Evolutionary conservation across 2,113 vertebrate species (phyloP).

Genomic region (Pachyramphus minor): DNA sequence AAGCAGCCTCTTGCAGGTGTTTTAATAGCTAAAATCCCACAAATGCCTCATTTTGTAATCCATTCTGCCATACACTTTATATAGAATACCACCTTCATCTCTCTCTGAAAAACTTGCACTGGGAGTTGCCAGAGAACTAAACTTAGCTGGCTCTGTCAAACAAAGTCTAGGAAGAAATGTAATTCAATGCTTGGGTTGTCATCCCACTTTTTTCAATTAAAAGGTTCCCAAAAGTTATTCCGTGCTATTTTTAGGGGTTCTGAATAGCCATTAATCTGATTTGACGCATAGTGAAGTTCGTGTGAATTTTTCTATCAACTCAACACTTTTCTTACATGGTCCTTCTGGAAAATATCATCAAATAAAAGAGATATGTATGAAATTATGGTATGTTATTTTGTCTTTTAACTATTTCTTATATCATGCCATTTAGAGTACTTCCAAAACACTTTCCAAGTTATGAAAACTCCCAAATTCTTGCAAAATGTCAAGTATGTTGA

Average conservation of each 20-base stretch:
- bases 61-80: neutral
- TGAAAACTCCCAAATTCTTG: neutral
- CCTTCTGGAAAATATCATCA: neutral
- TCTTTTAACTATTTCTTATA: neutral
- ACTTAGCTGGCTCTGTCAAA: slow-evolving; percentile 17
- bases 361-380: neutral
- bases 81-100: neutral
- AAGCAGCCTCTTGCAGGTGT: slow-evolving; percentile 4
- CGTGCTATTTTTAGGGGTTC: neutral
- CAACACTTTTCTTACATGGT: neutral
- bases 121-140: neutral
- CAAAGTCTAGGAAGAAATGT: neutral
- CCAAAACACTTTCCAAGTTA: neutral
- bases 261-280: neutral
- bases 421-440: neutral
- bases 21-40: neutral
- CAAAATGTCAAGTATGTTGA: neutral
- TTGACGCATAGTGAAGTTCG: neutral
- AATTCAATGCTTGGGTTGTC: neutral
- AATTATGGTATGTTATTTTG: neutral
- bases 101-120: neutral
- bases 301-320: neutral
- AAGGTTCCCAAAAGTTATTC: neutral
- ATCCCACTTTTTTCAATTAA: neutral
- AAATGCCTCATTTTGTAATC: neutral